Percentiles rank a stretch among this genome's conserved stretches.
Evolutionary conservation across 2,113 vertebrate species (phyloP).

Genomic region (Gadus chalcogrammus): DNA sequence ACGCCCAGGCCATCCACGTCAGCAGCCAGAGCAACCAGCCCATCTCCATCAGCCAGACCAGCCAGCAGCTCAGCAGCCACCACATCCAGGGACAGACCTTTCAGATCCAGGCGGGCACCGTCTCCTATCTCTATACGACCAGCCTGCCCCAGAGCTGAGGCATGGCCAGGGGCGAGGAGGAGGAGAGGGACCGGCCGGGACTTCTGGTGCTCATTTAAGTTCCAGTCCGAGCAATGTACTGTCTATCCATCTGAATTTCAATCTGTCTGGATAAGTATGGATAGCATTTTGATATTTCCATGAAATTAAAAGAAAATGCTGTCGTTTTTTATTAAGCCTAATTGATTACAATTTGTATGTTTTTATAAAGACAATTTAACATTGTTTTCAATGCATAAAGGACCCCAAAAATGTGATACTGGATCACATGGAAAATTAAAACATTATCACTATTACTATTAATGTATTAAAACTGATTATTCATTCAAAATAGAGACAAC

Average conservation of each 20-base stretch:
- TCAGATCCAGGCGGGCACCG: slow-evolving; percentile 75
- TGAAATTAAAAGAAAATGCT: neutral
- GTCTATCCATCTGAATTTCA: neutral
- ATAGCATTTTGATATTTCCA: neutral
- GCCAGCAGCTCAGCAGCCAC: slow-evolving; percentile 66
- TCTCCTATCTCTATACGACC: slow-evolving; percentile 72
- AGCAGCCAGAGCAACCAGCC: slow-evolving; percentile 65
- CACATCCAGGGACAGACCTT: slow-evolving; percentile 76
- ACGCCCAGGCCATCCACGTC: slow-evolving; percentile 58
- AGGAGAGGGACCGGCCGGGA: too few relatives aligned
- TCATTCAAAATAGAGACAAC: too few relatives aligned
- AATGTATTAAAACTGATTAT: too few relatives aligned
- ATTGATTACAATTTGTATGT: neutral
- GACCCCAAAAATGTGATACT: neutral
- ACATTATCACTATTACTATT: too few relatives aligned
- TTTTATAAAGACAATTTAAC: neutral
- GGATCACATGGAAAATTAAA: neutral
- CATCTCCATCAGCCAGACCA: slow-evolving; percentile 72
- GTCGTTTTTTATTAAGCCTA: neutral
- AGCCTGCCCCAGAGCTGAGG: slow-evolving; percentile 52
- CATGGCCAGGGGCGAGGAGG: too few relatives aligned
- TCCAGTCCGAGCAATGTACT: neutral
- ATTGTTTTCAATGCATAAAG: neutral
- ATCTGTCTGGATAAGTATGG: neutral
- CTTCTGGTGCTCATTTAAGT: neutral